Evolutionary conservation across 2,113 vertebrate species (phyloP).

Genomic region (Haplotaxodon microlepis): DNA sequence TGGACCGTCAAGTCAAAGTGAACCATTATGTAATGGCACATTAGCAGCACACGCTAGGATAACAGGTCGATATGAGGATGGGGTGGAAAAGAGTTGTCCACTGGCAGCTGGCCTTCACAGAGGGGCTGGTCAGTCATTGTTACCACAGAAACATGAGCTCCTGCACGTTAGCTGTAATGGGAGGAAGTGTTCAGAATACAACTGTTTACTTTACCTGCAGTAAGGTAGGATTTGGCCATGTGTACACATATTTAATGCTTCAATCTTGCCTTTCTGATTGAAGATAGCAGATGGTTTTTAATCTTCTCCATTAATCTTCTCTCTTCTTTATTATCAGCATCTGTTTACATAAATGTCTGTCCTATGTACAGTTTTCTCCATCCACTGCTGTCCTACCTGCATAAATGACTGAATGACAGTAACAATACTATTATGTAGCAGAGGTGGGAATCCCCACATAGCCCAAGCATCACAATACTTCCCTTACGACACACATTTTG

Average conservation of each 20-base stretch:
- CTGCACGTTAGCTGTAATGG: neutral
- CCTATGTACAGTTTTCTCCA: neutral
- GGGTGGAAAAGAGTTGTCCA: neutral
- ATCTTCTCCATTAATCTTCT: neutral
- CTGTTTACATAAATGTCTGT: neutral
- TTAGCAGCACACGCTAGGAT: constrained; percentile 6
- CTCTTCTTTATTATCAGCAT: neutral
- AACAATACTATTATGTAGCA: neutral
- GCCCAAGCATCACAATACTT: neutral
- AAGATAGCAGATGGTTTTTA: neutral
- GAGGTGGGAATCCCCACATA: neutral
- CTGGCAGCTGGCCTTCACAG: constrained; percentile 23
- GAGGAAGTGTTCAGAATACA: neutral
- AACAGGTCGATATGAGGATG: constrained; percentile 24
- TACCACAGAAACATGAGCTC: constrained; percentile 12
- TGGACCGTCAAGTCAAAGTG: neutral
- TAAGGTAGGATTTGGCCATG: neutral
- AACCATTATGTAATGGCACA: constrained; percentile 35
- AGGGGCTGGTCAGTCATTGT: constrained; percentile 12
- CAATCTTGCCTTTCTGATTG: neutral
- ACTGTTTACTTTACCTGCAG: neutral
- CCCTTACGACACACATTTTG: neutral
- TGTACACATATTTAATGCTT: neutral
- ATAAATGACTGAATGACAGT: neutral
- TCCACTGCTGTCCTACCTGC: neutral